phyloP scores from a whole-genome alignment of 2,888 invertebrate species.

The Eilema caniola region DNA sequence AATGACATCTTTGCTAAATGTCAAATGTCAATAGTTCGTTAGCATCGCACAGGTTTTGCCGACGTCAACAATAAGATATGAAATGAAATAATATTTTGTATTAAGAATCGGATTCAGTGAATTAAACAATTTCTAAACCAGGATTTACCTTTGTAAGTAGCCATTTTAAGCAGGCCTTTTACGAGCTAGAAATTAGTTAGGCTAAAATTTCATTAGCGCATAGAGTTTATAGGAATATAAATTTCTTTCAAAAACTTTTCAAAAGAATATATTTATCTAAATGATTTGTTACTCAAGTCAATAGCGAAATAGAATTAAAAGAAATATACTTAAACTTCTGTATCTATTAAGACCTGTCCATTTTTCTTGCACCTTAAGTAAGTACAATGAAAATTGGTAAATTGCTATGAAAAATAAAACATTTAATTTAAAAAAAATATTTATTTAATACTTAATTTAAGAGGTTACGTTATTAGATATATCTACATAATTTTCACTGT shows the following conservation, averaged over 20 bases:
- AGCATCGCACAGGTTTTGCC: constrained; percentile 31
- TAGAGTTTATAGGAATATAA: not conserved
- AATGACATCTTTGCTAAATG: not conserved
- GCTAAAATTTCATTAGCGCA: not conserved
- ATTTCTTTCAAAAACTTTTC: not conserved
- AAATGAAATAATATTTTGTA: constrained; percentile 25
- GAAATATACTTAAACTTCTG: too few species aligned
- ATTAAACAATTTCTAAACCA: not conserved
- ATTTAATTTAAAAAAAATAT: too few species aligned
- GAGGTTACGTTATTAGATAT: not conserved
- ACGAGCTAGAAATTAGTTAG: not conserved
- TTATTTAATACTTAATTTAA: not conserved
- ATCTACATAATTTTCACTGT: not conserved
- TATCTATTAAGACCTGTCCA: too few species aligned
- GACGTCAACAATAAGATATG: constrained; percentile 40
- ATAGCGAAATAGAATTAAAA: not conserved
- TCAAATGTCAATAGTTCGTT: constrained; percentile 42
- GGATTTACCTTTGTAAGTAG: constrained; percentile 1
- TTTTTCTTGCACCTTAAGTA: too few species aligned
- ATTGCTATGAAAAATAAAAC: too few species aligned
- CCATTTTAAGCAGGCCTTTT: not conserved
- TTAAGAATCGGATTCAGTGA: not conserved
- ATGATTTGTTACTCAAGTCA: not conserved
- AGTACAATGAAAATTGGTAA: too few species aligned
- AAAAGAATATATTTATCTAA: too few species aligned